Conservation (phyloP, 2,113 vertebrate species). For the Cacatua alba region DNA sequence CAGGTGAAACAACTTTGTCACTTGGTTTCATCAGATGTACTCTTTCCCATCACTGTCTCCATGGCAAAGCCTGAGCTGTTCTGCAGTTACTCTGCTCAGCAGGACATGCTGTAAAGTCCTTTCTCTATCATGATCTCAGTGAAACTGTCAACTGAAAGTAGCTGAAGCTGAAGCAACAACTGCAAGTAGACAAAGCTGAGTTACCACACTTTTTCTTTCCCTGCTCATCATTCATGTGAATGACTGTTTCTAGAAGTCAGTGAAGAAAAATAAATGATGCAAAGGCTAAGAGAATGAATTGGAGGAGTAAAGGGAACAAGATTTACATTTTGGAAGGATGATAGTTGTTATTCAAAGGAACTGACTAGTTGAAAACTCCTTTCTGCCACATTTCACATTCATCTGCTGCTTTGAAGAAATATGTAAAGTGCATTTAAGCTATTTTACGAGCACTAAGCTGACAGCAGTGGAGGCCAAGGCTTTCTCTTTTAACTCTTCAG, state of each 20-base stretch:
- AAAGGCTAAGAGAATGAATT: neutral
- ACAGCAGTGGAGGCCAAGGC: neutral
- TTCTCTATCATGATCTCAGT: neutral
- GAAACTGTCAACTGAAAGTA: neutral
- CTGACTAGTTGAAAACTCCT: neutral
- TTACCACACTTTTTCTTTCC: neutral
- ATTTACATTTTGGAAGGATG: slow-evolving; percentile 8
- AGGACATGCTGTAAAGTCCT: neutral
- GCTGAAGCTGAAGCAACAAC: neutral
- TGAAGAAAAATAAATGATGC: neutral
- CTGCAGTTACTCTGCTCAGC: neutral
- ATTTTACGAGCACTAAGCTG: neutral
- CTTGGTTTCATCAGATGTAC: neutral
- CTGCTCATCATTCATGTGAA: neutral
- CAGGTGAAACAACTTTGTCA: neutral
- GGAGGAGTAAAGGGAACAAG: neutral
- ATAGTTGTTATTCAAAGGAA: slow-evolving; percentile 7
- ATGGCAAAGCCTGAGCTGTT: neutral
- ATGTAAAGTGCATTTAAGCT: neutral
- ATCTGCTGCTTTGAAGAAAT: slow-evolving; percentile 21
- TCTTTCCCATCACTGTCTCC: neutral
- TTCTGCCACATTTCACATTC: slow-evolving; percentile 3
- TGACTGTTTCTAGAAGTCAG: neutral
- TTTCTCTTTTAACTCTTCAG: neutral
- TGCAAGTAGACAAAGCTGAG: neutral